Base-by-base conservation (phyloP, 2,888 invertebrate genomes). In the Dichetophora obliterata region DNA sequence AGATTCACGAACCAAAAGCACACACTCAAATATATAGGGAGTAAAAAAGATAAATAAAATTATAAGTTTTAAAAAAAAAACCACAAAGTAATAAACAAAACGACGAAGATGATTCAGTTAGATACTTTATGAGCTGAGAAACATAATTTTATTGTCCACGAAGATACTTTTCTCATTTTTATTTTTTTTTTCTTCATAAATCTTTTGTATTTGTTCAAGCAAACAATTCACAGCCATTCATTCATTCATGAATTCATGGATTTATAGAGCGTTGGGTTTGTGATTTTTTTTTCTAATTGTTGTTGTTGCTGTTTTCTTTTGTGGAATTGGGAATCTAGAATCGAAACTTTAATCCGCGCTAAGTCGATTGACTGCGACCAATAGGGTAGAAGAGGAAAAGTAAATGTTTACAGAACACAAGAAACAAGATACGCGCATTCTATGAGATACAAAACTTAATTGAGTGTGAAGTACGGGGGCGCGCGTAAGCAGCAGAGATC, bases 91-190 rank as follows among this genome's bases (percentile, higher is more conserved):
- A 48, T 61, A 61, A 74, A 31, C 73, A 22, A 27, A 66, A 73
- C 73, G 61, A 73, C 73, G 61, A 48, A 81, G 81, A 84, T 84
- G 85, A 85, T 83, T 85, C 84, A 84, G 84, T 82, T 81, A 81
- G 83, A 84, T 82, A 82, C 83, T 85, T 85, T 85, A 85, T 84
- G 85, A 85, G 85, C 85, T 85, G 84, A 85, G 85, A 85, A 74
- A 85, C 82, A 83, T 82, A 82, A 84, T 81, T 77, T 52, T 48
- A 37, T 37, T 57, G 22, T 16, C 31, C 22, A 37, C 22, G 37
- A 27, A 65, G 65, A 72, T 54, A 37, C 48, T 24, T 66, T 66
- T 59, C 27, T 27, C 11, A 16, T 22, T 27, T 59, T 59, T 59
- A 8, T 22, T 22, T 66, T 37, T 66, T 66, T 66, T 66, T 57